Base-by-base conservation (phyloP, 2,888 invertebrate genomes). In the Geotrupes spiniger region DNA sequence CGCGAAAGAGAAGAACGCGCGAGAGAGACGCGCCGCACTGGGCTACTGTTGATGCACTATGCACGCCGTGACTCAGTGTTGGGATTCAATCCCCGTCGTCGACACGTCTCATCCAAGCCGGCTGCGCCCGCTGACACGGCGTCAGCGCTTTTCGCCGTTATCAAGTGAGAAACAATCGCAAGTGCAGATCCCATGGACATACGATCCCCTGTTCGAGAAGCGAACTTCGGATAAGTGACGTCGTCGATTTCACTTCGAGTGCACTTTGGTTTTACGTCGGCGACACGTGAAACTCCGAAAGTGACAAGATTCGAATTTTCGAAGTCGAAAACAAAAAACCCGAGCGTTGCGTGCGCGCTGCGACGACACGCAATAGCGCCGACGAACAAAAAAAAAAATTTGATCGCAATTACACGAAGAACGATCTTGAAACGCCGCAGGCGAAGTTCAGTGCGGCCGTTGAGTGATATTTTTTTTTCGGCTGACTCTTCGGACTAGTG, bases 1-100 rank as follows among this genome's bases (percentile, higher is more conserved):
- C 72, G 74, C 76, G 75, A 71, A 76, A 75, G 76, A 62, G 62
- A 62, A 64, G 63, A 60, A 63, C 60, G 57, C 50, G 46, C 39
- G 51, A 59, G 59, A 60, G 62, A 63, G 63, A 65, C 52, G 58
- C n/a, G 64, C 11, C 61, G 58, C 56, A 51, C 54, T 60, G 58
- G 62, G 58, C 63, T 59, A 76, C 77, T 78, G 74, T 26, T 76
- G 79, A 80, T 79, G 79, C 79, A 79, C 78, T 76, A 73, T 74
- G 78, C 75, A 65, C 65, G 68, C 64, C 60, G 62, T 63, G 63
- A 67, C 63, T 72, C 71, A 73, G 78, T 75, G 78, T 79, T 79
- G 77, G 80, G 81, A 52, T 48, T 52, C 38, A 53, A 53, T 42
- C 37, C 49, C 49, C 43, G 17, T 33, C 49, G 43, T 47, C 42